Conservation (phyloP, 2,888 invertebrate species). For the Atethmia centrago region DNA sequence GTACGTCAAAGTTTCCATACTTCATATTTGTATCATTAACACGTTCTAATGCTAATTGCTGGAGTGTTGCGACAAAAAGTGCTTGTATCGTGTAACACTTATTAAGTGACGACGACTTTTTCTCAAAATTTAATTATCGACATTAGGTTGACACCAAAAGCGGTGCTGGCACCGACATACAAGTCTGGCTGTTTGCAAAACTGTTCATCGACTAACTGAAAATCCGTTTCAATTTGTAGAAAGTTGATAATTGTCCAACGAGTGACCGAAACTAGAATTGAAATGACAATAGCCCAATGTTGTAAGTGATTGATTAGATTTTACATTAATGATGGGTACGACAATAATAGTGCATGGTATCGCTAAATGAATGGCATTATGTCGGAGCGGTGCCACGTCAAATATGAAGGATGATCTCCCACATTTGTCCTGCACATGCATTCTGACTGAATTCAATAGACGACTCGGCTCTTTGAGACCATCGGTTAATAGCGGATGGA, state of each 20-base stretch:
- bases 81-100: conserved; percentile 86
- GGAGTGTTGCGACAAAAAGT: conserved; percentile 80
- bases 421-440: conserved; percentile 79
- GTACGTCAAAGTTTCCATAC: conserved; percentile 78
- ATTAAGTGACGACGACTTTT: conserved; percentile 84
- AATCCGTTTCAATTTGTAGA: conserved; percentile 83
- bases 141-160: conserved; percentile 86
- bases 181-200: conserved; percentile 78
- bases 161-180: conserved; percentile 70
- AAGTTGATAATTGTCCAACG: conserved; percentile 81
- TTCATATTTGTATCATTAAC: conserved; percentile 87
- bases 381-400: conserved; percentile 80
- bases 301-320: conserved; percentile 82
- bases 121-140: conserved; percentile 89
- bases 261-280: conserved; percentile 70
- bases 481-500: conserved; percentile 71
- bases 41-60: conserved; percentile 86
- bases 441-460: conserved; percentile 77
- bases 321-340: conserved; percentile 81
- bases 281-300: conserved; percentile 72
- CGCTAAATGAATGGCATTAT: conserved; percentile 86
- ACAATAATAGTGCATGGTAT: conserved; percentile 81
- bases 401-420: conserved; percentile 84
- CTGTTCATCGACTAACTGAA: conserved; percentile 77
- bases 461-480: conserved; percentile 70